Conservation (phyloP, 2,888 invertebrate genomes). For the Drosophila cognata region DNA sequence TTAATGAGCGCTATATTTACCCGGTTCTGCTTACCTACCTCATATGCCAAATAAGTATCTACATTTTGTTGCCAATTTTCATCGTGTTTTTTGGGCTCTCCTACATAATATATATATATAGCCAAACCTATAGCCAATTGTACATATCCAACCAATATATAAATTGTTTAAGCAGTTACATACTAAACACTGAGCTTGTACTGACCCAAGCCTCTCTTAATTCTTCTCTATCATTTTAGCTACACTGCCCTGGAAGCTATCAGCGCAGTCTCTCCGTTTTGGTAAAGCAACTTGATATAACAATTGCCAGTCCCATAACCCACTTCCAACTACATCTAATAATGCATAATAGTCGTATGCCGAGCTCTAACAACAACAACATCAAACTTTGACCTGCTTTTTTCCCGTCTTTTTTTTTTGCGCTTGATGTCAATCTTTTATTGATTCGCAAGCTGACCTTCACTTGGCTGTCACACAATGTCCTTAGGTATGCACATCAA, state of each 20-base stretch:
- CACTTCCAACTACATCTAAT: not conserved
- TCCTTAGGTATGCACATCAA: conserved; percentile 11
- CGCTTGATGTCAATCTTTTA: conserved; percentile 37
- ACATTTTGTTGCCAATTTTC: conserved; percentile 12
- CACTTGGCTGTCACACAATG: conserved; percentile 10
- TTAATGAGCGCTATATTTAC: conserved; percentile 57
- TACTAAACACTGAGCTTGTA: conserved; percentile 39
- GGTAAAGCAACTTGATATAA: conserved; percentile 58
- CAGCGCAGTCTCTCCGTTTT: conserved; percentile 67
- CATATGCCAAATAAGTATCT: conserved; percentile 19
- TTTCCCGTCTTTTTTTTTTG: not conserved
- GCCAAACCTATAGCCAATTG: not conserved
- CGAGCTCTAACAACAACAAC: conserved; percentile 4
- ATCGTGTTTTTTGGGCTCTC: conserved; percentile 6
- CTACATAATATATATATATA: not conserved
- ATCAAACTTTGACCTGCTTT: conserved; percentile 17
- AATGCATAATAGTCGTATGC: not conserved
- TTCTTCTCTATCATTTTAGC: conserved; percentile 78
- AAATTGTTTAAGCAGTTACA: conserved; percentile 21
- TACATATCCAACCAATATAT: not conserved
- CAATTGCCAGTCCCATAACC: conserved; percentile 15
- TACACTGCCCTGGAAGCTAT: conserved; percentile 73
- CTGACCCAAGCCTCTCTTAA: conserved; percentile 48
- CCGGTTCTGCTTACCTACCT: conserved; percentile 52
- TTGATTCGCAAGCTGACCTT: conserved; percentile 69